These are phyloP conservation scores for Takifugu bimaculatus DNA, from an alignment of 2,113 vertebrate species.

Conservation along the genomic window DNA sequence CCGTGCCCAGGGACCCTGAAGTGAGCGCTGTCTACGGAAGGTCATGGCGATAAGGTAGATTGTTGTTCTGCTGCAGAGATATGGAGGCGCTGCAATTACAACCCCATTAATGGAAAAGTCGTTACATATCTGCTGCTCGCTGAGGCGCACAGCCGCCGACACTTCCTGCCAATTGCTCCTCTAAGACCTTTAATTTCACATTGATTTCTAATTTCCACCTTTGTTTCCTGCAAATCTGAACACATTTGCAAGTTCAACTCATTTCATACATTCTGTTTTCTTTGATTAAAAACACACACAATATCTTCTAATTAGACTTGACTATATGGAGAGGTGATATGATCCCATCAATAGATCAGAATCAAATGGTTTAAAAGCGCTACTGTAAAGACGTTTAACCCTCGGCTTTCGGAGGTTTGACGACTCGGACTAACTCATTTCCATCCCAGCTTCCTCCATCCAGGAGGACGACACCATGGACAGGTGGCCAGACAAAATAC, in stretches of 20 bases:
- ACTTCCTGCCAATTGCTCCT: constrained; percentile 13
- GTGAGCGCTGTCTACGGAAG: constrained; percentile 54
- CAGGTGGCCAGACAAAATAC: too few species aligned
- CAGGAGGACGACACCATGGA: too few species aligned
- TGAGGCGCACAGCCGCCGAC: constrained; percentile 10
- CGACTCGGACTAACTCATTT: too few species aligned
- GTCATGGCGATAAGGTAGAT: constrained; percentile 64
- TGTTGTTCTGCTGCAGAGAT: constrained; percentile 46
- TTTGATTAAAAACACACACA: too few species aligned
- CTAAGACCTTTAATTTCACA: not conserved
- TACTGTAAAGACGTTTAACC: too few species aligned
- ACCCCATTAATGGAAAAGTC: constrained; percentile 37
- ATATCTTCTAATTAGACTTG: too few species aligned
- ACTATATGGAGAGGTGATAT: too few species aligned
- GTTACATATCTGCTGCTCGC: constrained; percentile 44
- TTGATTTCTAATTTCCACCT: not conserved
- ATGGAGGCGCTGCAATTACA: constrained; percentile 47
- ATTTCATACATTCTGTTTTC: not conserved
- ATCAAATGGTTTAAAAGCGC: too few species aligned
- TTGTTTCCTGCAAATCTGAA: not conserved
- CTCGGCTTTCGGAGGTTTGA: too few species aligned
- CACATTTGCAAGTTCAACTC: not conserved
- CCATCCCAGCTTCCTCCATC: too few species aligned
- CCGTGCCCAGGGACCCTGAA: constrained; percentile 23
- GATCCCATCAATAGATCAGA: too few species aligned